Base-by-base conservation (phyloP, 2,113 vertebrate genomes). In the Peucedramus taeniatus region DNA sequence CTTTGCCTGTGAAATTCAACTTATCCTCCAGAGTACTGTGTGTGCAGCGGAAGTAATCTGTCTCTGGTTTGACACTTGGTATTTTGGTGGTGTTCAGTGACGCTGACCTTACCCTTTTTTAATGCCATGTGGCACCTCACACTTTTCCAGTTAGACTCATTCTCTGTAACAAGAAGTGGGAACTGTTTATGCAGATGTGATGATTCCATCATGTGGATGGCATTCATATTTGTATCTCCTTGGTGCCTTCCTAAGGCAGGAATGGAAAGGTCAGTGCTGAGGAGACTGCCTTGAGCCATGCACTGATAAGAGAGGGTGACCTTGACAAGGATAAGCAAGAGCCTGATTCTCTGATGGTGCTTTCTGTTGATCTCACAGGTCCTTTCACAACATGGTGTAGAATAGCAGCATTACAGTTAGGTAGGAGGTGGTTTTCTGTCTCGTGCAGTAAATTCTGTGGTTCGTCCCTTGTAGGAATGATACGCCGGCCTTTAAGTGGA, bases 381-480 rank as follows among this genome's bases (percentile, higher is more conserved):
- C 27, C 19, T 69, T 85, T 13, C 27, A 39, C 59, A 57, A 1
- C 1, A 1, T 39, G 39, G 11, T 64, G 14, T 87, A 39, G 65
- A 94, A 39, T 1, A 90, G 66, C 17, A 31, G 6, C 2, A 2
- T 77, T 7, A 3, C 12, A 11, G 39, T 63, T 90, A 39, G 24
- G 54, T 56, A 77, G 59, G 54, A 74, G 51, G 4, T 71, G 24
- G 8, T 35, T 91, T 65, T 89, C 63, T 61, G 24, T 90, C 59
- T 59, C 9, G 0, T 42, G 42, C 27, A 47, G 2, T 15, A 53
- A 9, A 15, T 63, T 81, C 28, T 71, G 31, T 42, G 64, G 3
- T 22, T 2, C 0, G 0, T 63, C 35, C 37, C 40, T 78, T 84
- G 20, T 6, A n/a, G 63, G 22, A 44, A 7, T 31, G 39, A 35